Evolutionary conservation across 2,797 vertebrate species (phyloP).

Genomic region (Molossus molossus): DNA sequence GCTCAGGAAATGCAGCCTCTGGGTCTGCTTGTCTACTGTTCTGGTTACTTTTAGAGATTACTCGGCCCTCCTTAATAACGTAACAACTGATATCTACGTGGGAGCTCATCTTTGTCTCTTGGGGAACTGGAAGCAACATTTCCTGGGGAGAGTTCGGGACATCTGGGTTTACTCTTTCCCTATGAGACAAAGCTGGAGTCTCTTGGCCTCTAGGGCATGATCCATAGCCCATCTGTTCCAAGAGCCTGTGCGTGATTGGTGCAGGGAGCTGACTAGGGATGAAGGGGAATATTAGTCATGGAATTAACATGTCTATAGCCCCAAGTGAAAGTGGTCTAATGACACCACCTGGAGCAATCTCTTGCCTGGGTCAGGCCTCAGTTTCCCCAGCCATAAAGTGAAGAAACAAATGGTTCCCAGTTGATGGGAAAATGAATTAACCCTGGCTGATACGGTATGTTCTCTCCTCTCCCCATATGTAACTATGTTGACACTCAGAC

Average conservation of each 20-base stretch:
- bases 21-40: neutral
- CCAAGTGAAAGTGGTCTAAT: neutral
- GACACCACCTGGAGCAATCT: neutral
- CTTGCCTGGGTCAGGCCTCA: conserved; percentile 51
- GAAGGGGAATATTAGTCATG: neutral
- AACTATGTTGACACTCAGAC: conserved; percentile 63
- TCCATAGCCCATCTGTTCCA: neutral
- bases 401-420: neutral
- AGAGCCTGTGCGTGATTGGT: neutral
- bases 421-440: conserved; percentile 2
- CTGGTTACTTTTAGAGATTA: conserved; percentile 41
- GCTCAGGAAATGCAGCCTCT: neutral
- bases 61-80: conserved; percentile 4
- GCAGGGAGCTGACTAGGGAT: neutral
- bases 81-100: neutral
- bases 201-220: neutral
- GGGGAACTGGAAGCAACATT: conserved; percentile 53
- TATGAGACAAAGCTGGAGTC: neutral
- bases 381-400: conserved; percentile 40
- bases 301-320: neutral
- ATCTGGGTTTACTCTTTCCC: neutral
- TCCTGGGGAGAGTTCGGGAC: conserved; percentile 19
- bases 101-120: neutral
- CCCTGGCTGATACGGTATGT: neutral
- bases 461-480: neutral